Conservation (phyloP, 2,797 vertebrate genomes). For the Myotis planiceps region DNA sequence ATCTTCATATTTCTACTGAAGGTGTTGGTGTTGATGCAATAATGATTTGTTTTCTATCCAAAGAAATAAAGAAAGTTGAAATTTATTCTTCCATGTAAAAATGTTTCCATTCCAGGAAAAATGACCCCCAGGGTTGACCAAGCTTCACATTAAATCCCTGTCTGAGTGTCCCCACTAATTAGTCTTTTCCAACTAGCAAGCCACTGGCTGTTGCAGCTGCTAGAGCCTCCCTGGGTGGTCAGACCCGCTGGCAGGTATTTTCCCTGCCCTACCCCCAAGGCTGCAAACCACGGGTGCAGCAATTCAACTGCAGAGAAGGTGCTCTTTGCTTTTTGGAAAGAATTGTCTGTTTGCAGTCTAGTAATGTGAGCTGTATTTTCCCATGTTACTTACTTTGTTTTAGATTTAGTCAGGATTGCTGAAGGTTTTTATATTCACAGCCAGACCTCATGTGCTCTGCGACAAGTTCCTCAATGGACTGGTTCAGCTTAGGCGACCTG, state of each 20-base stretch:
- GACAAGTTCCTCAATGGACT: background rate
- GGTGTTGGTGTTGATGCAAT: background rate
- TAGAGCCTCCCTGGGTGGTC: background rate
- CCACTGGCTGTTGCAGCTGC: too few relatives aligned
- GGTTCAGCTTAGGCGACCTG: background rate
- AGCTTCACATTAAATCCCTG: background rate
- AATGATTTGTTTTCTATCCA: conserved; percentile 5
- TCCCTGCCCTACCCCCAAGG: background rate
- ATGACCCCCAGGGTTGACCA: background rate
- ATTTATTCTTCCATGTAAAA: background rate
- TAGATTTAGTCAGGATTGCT: background rate
- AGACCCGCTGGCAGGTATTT: background rate
- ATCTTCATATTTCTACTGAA: conserved; percentile 11
- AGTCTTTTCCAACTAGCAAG: background rate
- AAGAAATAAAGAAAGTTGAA: background rate
- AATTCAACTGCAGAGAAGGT: background rate
- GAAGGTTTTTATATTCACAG: conserved; percentile 32
- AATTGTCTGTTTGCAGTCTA: background rate
- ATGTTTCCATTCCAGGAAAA: background rate
- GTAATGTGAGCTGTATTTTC: background rate
- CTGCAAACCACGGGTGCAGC: background rate
- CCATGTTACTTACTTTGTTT: background rate
- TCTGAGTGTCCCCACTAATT: background rate
- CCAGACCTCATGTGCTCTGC: background rate
- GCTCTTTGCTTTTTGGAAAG: background rate